These are phyloP conservation scores for Caerostris extrusa DNA, from an alignment of 1,140 invertebrate genomes.

Conservation along the genomic window DNA sequence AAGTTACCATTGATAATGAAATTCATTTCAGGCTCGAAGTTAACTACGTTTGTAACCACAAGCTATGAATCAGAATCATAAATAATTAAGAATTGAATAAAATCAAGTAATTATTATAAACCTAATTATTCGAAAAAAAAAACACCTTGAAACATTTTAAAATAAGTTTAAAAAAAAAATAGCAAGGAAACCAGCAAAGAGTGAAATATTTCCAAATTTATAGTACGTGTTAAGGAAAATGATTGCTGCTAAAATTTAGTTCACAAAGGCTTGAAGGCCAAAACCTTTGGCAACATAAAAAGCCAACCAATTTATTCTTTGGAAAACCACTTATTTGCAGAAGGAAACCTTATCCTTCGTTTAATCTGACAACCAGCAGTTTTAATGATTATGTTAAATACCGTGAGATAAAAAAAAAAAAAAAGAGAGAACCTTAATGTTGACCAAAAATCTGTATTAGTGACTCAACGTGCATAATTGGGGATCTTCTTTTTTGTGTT, in stretches of 20 bases:
- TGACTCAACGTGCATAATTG: neutral
- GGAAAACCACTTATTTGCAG: neutral
- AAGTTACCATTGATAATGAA: too few species aligned
- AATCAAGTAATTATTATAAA: too few species aligned
- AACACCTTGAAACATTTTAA: too few species aligned
- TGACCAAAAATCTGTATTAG: neutral
- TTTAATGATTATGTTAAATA: slow-evolving; percentile 28
- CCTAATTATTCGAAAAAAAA: too few species aligned
- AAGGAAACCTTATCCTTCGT: slow-evolving; percentile 12
- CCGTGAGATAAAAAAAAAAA: neutral
- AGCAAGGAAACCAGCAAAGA: too few species aligned
- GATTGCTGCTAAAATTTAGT: neutral
- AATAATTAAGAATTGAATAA: too few species aligned
- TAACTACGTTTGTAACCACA: too few species aligned
- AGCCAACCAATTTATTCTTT: neutral
- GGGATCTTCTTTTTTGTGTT: neutral
- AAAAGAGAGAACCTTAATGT: neutral
- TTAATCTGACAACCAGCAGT: neutral
- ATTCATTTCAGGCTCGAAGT: too few species aligned
- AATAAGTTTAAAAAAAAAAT: too few species aligned
- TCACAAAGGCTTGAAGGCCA: neutral
- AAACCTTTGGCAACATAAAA: neutral
- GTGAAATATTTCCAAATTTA: too few species aligned
- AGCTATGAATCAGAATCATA: too few species aligned
- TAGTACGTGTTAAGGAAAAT: neutral